These are phyloP conservation scores for Cenopis cana DNA, from an alignment of 2,888 invertebrate genomes.

Conservation along the genomic window DNA sequence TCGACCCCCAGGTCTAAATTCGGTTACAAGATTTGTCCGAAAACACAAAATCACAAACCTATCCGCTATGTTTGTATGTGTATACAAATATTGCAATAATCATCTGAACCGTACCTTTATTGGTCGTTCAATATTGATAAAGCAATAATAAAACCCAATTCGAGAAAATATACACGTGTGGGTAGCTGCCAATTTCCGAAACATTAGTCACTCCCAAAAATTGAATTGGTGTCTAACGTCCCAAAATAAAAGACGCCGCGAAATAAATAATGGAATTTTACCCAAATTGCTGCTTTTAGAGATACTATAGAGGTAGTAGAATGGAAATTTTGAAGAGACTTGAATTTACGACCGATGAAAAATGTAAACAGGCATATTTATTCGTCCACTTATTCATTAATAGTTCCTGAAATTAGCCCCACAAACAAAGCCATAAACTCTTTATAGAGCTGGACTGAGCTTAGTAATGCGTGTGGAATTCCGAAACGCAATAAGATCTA, in stretches of 20 bases:
- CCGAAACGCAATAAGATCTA: conserved; percentile 29
- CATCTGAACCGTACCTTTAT: not conserved
- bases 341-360: not conserved
- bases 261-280: not conserved
- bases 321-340: not conserved
- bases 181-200: not conserved
- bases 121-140: no score
- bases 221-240: not conserved
- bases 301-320: not conserved
- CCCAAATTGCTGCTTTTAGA: not conserved
- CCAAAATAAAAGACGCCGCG: not conserved
- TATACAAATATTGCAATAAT: no score
- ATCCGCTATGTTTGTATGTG: no score
- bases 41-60: no score
- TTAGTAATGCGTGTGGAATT: conserved; percentile 29
- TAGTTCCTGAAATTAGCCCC: conserved; percentile 5
- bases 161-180: not conserved
- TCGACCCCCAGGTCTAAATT: no score
- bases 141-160: no score
- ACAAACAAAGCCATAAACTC: conserved; percentile 22
- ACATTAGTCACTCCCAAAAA: not conserved
- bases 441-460: not conserved
- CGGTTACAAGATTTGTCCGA: no score
- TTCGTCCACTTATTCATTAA: not conserved
- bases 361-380: not conserved